Conservation (phyloP, 2,113 vertebrate genomes). For the Eidolon helvum region DNA sequence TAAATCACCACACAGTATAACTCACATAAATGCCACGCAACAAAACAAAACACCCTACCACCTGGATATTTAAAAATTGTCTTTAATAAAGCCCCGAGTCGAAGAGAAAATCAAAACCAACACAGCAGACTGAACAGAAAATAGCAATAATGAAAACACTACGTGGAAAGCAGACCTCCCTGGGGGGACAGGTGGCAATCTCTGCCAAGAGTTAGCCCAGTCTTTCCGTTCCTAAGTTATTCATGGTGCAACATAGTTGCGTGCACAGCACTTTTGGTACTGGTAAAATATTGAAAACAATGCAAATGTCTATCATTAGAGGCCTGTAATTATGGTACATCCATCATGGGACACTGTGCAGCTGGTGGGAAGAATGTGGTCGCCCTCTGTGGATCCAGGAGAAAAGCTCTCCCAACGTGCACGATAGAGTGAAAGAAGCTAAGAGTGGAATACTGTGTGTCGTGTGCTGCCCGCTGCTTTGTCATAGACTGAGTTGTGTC, state of each 20-base stretch:
- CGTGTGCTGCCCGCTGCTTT: background rate
- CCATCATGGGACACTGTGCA: background rate
- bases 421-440: background rate
- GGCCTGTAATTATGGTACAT: background rate
- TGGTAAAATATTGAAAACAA: background rate
- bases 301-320: background rate
- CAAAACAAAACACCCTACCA: background rate
- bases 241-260: background rate
- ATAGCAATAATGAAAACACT: background rate
- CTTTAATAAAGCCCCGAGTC: background rate
- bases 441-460: background rate
- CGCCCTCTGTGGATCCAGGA: background rate
- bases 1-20: background rate
- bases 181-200: background rate
- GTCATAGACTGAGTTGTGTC: background rate
- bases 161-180: background rate
- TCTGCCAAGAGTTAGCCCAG: background rate
- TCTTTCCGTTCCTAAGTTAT: background rate
- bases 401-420: background rate
- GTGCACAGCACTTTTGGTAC: background rate
- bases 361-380: background rate
- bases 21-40: background rate
- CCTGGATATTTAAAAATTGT: background rate
- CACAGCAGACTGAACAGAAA: background rate
- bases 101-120: conserved; percentile 5